These are phyloP conservation scores for Melangyna quadrimaculata DNA, from an alignment of 2,888 invertebrate genomes.

Conservation along the genomic window DNA sequence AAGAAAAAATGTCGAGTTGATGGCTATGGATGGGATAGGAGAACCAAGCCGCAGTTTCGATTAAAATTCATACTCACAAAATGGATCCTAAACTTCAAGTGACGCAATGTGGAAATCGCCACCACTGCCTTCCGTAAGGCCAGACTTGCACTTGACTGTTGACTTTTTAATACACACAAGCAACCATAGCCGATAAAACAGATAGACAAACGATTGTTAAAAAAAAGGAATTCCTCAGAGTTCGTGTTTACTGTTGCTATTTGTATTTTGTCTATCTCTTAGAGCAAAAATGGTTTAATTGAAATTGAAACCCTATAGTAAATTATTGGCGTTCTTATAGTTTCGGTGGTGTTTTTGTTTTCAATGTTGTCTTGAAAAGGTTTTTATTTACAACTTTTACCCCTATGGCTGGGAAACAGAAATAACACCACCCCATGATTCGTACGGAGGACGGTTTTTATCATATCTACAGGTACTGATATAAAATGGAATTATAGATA, in stretches of 20 bases:
- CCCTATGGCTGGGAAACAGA: slow-evolving; percentile 7
- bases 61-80: slow-evolving; percentile 40
- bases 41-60: slow-evolving; percentile 36
- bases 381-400: neutral
- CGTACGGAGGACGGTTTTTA: too few species aligned
- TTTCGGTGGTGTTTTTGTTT: slow-evolving; percentile 10
- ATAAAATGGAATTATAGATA: neutral
- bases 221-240: neutral
- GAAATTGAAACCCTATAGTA: slow-evolving; percentile 65
- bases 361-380: neutral
- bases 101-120: slow-evolving; percentile 11
- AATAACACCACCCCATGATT: too few species aligned
- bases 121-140: neutral
- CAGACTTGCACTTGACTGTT: slow-evolving; percentile 20
- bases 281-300: slow-evolving; percentile 68
- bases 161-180: neutral
- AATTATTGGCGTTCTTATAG: slow-evolving; percentile 58
- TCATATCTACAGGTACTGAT: neutral
- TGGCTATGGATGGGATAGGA: neutral
- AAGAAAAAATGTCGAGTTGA: neutral
- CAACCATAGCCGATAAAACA: neutral
- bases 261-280: slow-evolving; percentile 35
- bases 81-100: slow-evolving; percentile 42
- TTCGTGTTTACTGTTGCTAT: slow-evolving; percentile 32
- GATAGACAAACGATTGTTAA: neutral